phyloP scores from a whole-genome alignment of 2,888 invertebrate genomes.

The Bursaphelenchus okinawaensis region DNA sequence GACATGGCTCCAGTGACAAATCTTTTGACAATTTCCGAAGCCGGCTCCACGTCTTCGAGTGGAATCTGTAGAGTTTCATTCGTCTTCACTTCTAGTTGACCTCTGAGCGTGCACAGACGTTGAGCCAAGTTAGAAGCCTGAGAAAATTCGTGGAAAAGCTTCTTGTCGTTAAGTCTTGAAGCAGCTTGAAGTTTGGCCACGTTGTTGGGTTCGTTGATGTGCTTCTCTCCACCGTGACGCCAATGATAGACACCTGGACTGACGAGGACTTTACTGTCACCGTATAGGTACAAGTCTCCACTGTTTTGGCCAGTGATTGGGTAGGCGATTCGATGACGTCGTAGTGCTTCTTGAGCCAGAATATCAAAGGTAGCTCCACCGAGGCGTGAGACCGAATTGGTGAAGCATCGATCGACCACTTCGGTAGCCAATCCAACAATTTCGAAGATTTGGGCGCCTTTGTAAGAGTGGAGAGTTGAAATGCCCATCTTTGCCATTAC shows the following conservation, averaged over 20 bases:
- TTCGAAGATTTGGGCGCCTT: conserved; percentile 95
- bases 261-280: conserved; percentile 65
- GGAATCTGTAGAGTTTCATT: conserved; percentile 73
- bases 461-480: conserved; percentile 65
- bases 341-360: conserved; percentile 61
- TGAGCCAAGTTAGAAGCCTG: conserved; percentile 82
- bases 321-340: conserved; percentile 51
- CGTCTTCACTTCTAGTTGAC: conserved; percentile 81
- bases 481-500: conserved; percentile 99
- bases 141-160: conserved; percentile 77
- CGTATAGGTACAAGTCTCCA: conserved; percentile 35
- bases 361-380: conserved; percentile 87
- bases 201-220: conserved; percentile 88
- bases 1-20: conserved; percentile 92
- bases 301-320: conserved; percentile 35
- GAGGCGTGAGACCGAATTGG: conserved; percentile 69
- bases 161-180: conserved; percentile 72
- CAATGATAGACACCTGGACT: conserved; percentile 75
- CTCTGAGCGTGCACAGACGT: conserved; percentile 71
- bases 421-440: conserved; percentile 89
- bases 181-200: conserved; percentile 81
- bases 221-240: conserved; percentile 83
- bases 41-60: conserved; percentile 82
- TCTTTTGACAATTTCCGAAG: conserved; percentile 86
- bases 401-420: conserved; percentile 84